Conservation (phyloP, 2,888 invertebrate species). For the Caenorhabditis angaria region DNA sequence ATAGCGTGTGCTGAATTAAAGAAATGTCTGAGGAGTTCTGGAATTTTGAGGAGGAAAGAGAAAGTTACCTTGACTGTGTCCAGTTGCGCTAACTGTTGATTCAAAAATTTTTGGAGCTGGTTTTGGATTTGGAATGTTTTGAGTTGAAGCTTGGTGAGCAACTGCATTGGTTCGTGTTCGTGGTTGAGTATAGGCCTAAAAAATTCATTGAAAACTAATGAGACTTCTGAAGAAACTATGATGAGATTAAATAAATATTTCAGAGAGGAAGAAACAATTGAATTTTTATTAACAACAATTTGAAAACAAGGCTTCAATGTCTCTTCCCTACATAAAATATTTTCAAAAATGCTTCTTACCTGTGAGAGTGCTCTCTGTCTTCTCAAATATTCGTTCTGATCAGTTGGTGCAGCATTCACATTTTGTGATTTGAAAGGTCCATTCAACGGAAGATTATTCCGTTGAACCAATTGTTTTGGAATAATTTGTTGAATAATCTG, state of each 20-base stretch:
- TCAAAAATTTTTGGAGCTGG: slow-evolving; percentile 14
- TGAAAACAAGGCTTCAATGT: not conserved
- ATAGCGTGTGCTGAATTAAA: slow-evolving; percentile 22
- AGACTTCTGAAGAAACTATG: not conserved
- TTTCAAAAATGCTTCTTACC: not conserved
- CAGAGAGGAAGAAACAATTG: not conserved
- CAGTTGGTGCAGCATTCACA: not conserved
- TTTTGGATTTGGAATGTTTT: slow-evolving; percentile 3
- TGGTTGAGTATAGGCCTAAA: slow-evolving; percentile 19
- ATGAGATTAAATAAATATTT: not conserved
- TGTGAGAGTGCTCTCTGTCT: slow-evolving; percentile 21
- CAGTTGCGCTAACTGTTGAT: slow-evolving; percentile 27
- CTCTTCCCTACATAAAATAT: not conserved
- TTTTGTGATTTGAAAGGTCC: slow-evolving; percentile 28
- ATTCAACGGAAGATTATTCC: slow-evolving; percentile 23
- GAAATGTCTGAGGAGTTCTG: not conserved
- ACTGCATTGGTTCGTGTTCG: slow-evolving; percentile 8
- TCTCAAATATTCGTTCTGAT: slow-evolving; percentile 23
- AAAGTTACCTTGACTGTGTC: slow-evolving; percentile 17
- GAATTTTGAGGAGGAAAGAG: not conserved
- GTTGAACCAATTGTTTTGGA: slow-evolving; percentile 24
- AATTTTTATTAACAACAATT: not conserved
- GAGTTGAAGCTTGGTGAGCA: slow-evolving; percentile 11
- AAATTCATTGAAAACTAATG: not conserved
- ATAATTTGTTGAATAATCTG: slow-evolving; percentile 35